These are phyloP conservation scores for Hyppa rectilinea DNA, from an alignment of 2,888 invertebrate genomes.

Conservation along the genomic window DNA sequence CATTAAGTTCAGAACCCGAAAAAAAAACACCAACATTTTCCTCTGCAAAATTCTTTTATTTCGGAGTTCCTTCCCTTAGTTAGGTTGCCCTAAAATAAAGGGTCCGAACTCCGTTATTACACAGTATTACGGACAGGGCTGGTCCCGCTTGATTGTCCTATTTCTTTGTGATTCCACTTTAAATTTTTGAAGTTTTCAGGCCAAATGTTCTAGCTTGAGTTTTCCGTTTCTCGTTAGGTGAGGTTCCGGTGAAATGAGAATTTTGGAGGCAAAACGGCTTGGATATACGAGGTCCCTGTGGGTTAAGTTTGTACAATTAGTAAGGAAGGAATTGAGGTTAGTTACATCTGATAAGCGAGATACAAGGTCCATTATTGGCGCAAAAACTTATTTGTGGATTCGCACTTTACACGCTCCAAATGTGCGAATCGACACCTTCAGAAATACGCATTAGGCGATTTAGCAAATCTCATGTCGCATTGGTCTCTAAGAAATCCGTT, in stretches of 20 bases:
- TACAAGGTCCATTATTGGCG: too few relatives aligned
- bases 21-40: slow-evolving; percentile 31
- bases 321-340: slow-evolving; percentile 20
- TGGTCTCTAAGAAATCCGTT: too few relatives aligned
- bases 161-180: slow-evolving; percentile 48
- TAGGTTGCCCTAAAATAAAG: slow-evolving; percentile 59
- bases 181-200: slow-evolving; percentile 59
- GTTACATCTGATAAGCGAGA: slow-evolving; percentile 40
- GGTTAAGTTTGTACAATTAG: slow-evolving; percentile 49
- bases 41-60: slow-evolving; percentile 56
- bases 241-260: slow-evolving; percentile 46
- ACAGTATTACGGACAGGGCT: slow-evolving; percentile 49
- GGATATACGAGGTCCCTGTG: slow-evolving; percentile 39
- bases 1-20: slow-evolving; percentile 14
- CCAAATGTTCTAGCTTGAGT: slow-evolving; percentile 32
- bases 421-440: too few relatives aligned
- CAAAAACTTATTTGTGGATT: too few relatives aligned
- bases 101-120: slow-evolving; percentile 61
- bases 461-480: too few relatives aligned
- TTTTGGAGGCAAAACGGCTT: slow-evolving; percentile 41
- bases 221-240: slow-evolving; percentile 39
- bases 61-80: slow-evolving; percentile 48
- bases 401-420: too few relatives aligned
- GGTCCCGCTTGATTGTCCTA: slow-evolving; percentile 54
- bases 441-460: too few relatives aligned